Conservation (phyloP, 1,140 invertebrate genomes). For the Phenacoccus solenopsis region DNA sequence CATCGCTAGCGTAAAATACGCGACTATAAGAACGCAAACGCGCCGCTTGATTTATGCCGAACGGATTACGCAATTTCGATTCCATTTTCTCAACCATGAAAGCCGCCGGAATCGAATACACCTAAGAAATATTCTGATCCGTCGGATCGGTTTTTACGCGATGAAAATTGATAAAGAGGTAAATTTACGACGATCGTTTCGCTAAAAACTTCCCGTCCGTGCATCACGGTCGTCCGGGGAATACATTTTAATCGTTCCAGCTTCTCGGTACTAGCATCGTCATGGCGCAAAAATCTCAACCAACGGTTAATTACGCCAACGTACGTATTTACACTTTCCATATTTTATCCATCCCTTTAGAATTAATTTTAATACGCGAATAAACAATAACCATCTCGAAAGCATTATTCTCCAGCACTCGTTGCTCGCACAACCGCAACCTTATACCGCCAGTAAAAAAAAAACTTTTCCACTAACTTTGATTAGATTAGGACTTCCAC, state of each 20-base stretch:
- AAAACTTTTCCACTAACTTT: not conserved
- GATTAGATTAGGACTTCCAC: not conserved
- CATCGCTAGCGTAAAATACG: not conserved
- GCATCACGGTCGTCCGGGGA: too few relatives aligned
- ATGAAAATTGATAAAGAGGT: not conserved
- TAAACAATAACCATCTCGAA: not conserved
- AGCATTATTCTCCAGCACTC: not conserved
- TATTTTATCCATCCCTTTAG: not conserved
- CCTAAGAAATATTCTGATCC: too few relatives aligned
- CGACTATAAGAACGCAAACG: not conserved
- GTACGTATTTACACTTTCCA: not conserved
- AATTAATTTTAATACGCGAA: not conserved
- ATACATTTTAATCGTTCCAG: too few relatives aligned
- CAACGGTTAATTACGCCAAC: too few relatives aligned
- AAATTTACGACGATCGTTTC: not conserved
- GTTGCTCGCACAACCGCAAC: not conserved
- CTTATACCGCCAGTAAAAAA: not conserved
- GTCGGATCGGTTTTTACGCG: not conserved
- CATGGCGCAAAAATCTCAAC: too few relatives aligned
- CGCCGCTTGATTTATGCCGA: not conserved
- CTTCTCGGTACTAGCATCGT: too few relatives aligned
- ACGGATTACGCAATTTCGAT: conserved; percentile 1
- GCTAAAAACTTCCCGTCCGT: too few relatives aligned
- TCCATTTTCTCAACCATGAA: not conserved
- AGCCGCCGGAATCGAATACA: too few relatives aligned